A percentile compares a stretch with the other conserved stretches of the same genome.
Evolutionary conservation across 1,140 invertebrate genomes (phyloP).

Genomic region (Philopotamus ludificatus): DNA sequence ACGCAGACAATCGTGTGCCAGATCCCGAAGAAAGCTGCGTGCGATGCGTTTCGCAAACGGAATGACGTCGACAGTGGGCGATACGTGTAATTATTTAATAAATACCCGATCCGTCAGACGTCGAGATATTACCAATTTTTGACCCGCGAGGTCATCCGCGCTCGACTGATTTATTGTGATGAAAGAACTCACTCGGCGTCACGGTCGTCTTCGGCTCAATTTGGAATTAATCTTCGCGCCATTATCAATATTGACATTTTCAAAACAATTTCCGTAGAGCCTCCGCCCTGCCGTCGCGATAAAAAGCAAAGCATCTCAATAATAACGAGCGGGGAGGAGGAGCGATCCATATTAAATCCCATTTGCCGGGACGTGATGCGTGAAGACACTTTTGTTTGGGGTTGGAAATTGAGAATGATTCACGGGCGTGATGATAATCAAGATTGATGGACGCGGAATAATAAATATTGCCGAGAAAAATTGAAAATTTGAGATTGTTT

Average conservation of each 20-base stretch:
- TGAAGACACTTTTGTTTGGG: constrained; percentile 10
- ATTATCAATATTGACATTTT: constrained; percentile 5
- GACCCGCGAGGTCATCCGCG: no score
- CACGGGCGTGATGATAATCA: neutral
- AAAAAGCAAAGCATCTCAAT: constrained; percentile 11
- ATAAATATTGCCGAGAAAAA: neutral
- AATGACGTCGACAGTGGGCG: no score
- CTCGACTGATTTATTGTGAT: no score
- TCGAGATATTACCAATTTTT: no score
- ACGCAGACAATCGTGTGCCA: no score
- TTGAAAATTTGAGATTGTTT: neutral
- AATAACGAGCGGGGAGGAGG: constrained; percentile 1
- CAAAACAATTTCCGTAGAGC: constrained; percentile 19
- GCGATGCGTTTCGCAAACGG: no score
- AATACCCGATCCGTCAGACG: no score
- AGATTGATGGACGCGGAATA: neutral
- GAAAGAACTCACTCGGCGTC: no score
- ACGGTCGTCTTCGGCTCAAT: neutral
- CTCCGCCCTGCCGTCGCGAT: neutral
- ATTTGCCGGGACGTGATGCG: constrained; percentile 17
- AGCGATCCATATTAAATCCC: constrained; percentile 21
- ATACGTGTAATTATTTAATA: no score
- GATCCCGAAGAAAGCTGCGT: no score
- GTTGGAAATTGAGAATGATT: neutral
- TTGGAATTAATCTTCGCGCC: neutral